A percentile compares a stretch with the other conserved stretches of the same genome.
Conservation (phyloP, 2,113 vertebrate genomes). For the Cheirogaleus medius region DNA sequence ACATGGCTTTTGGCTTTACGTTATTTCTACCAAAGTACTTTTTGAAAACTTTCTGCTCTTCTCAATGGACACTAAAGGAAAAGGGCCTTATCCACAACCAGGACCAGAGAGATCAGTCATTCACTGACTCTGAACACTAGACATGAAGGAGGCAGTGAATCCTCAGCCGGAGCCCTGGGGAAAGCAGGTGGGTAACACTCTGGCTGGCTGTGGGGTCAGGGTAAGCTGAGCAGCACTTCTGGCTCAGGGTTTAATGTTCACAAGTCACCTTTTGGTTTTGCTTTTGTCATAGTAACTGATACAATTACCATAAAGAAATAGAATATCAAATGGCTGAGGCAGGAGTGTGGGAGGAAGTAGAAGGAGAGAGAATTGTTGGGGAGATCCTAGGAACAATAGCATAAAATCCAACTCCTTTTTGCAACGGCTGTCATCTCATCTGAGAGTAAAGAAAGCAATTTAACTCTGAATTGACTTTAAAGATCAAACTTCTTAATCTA, state of each 20-base stretch:
- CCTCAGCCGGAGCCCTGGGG: background rate
- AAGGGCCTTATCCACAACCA: background rate
- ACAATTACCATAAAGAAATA: background rate
- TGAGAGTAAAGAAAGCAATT: background rate
- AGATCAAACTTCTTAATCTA: background rate
- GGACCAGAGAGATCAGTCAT: background rate
- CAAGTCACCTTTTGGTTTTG: background rate
- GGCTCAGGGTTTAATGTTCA: background rate
- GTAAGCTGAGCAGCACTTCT: background rate
- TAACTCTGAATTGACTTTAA: background rate
- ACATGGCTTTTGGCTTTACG: background rate
- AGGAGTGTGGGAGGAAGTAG: background rate
- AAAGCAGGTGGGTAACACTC: background rate
- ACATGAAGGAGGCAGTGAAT: background rate
- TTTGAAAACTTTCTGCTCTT: background rate
- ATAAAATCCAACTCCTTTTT: conserved; percentile 2
- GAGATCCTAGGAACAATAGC: background rate
- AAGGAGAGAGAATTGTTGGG: background rate
- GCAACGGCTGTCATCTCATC: background rate
- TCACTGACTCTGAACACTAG: background rate
- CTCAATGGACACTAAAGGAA: background rate
- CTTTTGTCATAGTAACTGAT: background rate
- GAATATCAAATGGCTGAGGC: background rate
- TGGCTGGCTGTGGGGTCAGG: background rate
- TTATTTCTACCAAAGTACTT: background rate